A percentile compares a stretch with the other conserved stretches of the same genome.
These are phyloP conservation scores for Diceros bicornis DNA, from an alignment of 2,797 vertebrate species.

Conservation along the genomic window DNA sequence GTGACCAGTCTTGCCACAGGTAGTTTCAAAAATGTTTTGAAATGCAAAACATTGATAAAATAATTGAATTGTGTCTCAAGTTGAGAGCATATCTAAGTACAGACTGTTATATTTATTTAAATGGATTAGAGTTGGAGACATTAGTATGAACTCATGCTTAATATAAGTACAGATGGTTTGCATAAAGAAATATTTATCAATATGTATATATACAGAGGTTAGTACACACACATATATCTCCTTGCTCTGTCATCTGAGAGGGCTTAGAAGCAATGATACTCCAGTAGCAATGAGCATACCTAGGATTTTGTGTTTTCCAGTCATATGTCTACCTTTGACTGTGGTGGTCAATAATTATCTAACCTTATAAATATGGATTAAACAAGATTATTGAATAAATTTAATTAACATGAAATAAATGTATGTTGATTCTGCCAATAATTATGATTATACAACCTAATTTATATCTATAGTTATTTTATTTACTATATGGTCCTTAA, in stretches of 20 bases:
- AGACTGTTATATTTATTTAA: conserved; percentile 30
- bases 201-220: neutral
- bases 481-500: neutral
- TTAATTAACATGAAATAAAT: neutral
- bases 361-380: neutral
- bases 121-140: neutral
- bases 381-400: conserved; percentile 17
- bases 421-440: neutral
- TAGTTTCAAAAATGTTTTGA: neutral
- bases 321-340: neutral
- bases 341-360: neutral
- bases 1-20: neutral
- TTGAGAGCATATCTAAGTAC: neutral
- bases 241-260: neutral
- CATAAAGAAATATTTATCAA: neutral
- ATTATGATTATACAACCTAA: neutral
- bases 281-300: too few relatives aligned
- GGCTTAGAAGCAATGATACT: too few relatives aligned
- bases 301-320: neutral
- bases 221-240: neutral
- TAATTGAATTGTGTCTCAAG: neutral
- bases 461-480: neutral
- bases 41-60: neutral
- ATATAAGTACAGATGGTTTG: neutral
- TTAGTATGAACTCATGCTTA: too few relatives aligned